These are phyloP conservation scores for Isoperla grammatica DNA, from an alignment of 2,888 invertebrate genomes.

Conservation along the genomic window DNA sequence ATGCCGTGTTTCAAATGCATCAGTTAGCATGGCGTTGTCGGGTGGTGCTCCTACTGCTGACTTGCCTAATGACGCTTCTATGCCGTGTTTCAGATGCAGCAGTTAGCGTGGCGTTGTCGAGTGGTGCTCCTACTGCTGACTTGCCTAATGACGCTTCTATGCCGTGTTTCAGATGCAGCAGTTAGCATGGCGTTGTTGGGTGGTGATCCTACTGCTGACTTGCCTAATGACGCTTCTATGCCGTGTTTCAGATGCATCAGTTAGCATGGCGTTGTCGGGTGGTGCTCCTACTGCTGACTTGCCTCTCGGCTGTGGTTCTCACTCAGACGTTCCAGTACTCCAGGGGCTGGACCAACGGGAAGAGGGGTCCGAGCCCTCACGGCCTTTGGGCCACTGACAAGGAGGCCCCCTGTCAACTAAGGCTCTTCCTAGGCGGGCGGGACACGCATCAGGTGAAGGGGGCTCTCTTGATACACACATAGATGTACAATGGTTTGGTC, in stretches of 20 bases:
- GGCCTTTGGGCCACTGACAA: neutral
- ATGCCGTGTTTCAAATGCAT: neutral
- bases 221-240: too few species aligned
- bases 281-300: slow-evolving; percentile 19
- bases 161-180: too few species aligned
- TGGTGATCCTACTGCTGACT: too few species aligned
- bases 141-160: too few species aligned
- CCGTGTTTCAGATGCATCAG: neutral
- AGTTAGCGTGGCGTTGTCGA: neutral
- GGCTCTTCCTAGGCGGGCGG: slow-evolving; percentile 1
- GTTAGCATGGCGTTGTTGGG: too few species aligned
- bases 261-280: neutral
- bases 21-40: neutral
- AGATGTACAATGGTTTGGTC: too few species aligned
- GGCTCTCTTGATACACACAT: too few species aligned
- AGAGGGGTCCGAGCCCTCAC: slow-evolving; percentile 30
- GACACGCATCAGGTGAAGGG: slow-evolving; percentile 9
- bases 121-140: slow-evolving; percentile 18
- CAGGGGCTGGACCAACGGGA: slow-evolving; percentile 69
- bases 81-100: neutral
- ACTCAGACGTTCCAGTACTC: slow-evolving; percentile 74
- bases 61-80: too few species aligned
- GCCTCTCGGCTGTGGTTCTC: slow-evolving; percentile 32
- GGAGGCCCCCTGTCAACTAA: slow-evolving; percentile 5
- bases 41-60: slow-evolving; percentile 16